These are phyloP conservation scores for Oscheius sp. DNA, from an alignment of 2,888 invertebrate species.

Conservation along the genomic window DNA sequence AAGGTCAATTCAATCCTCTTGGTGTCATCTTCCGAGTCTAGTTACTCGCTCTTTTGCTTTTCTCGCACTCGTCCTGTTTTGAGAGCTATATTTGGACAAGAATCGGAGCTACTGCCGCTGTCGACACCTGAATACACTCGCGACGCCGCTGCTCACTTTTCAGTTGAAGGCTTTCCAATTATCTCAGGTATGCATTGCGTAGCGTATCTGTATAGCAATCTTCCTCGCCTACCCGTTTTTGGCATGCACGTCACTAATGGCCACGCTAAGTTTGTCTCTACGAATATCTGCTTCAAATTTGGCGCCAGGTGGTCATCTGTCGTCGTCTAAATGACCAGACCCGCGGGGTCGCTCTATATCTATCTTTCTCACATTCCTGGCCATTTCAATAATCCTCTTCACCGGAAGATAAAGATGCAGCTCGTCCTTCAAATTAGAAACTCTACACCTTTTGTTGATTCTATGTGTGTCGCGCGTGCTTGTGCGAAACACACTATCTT, in stretches of 20 bases:
- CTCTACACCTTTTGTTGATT: constrained; percentile 2
- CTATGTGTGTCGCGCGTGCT: constrained; percentile 12
- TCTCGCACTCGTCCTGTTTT: constrained; percentile 23
- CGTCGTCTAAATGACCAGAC: constrained; percentile 28
- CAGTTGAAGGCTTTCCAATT: constrained; percentile 7
- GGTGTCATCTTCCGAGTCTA: background rate
- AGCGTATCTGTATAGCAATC: constrained; percentile 37
- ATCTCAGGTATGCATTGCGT: constrained; percentile 31
- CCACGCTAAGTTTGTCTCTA: constrained; percentile 33
- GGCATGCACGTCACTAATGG: constrained; percentile 22
- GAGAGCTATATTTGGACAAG: constrained; percentile 34
- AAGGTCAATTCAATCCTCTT: no score
- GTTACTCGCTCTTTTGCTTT: background rate
- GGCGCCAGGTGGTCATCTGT: constrained; percentile 36
- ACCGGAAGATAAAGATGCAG: background rate
- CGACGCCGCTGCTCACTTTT: background rate
- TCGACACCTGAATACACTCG: constrained; percentile 33
- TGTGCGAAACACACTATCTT: constrained; percentile 3
- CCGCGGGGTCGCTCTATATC: constrained; percentile 3
- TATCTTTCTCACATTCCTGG: constrained; percentile 11
- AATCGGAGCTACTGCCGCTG: constrained; percentile 33
- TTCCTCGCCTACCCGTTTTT: constrained; percentile 33
- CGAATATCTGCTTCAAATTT: constrained; percentile 26
- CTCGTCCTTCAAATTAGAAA: constrained; percentile 6
- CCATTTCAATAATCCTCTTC: background rate